A percentile compares a stretch with the other conserved stretches of the same genome.
Evolutionary conservation across 2,888 invertebrate species (phyloP).

Genomic region (Heterodera filipjevi): DNA sequence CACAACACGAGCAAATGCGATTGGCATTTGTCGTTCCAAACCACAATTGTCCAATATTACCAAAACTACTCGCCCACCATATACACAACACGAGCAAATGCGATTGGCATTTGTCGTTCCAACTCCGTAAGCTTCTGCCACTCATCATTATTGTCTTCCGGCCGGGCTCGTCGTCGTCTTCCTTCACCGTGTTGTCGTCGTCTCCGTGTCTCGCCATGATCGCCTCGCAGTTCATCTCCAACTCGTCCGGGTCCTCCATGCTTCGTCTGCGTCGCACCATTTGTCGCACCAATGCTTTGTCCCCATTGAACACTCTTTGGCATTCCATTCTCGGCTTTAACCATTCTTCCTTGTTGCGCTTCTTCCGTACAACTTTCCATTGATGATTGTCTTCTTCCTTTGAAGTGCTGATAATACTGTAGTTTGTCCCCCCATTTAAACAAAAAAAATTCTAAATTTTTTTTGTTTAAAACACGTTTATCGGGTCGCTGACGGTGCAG

Average conservation of each 20-base stretch:
- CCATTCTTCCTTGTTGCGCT: neutral
- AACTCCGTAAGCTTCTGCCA: neutral
- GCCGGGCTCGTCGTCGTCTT: slow-evolving; percentile 8
- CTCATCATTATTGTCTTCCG: neutral
- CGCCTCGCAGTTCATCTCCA: slow-evolving; percentile 37
- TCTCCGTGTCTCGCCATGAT: slow-evolving; percentile 33
- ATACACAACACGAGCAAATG: slow-evolving; percentile 42
- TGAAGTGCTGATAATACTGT: too few species aligned
- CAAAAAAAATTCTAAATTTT: too few species aligned
- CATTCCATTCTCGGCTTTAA: neutral
- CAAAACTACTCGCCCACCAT: slow-evolving; percentile 33
- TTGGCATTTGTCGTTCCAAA: slow-evolving; percentile 36
- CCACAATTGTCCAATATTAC: too few species aligned
- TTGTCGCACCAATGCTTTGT: neutral
- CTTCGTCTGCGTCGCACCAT: neutral
- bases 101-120: slow-evolving; percentile 38
- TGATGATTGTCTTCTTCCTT: neutral
- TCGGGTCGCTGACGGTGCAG: too few species aligned
- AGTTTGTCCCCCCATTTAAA: too few species aligned
- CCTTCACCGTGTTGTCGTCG: too few species aligned
- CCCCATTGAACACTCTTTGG: neutral
- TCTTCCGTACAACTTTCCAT: neutral
- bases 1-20: slow-evolving; percentile 42
- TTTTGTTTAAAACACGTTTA: too few species aligned
- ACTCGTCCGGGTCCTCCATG: slow-evolving; percentile 23